Percentiles rank a stretch among this genome's conserved stretches.
phyloP scores from a whole-genome alignment of 1,140 invertebrate species.

The Samia ricini region DNA sequence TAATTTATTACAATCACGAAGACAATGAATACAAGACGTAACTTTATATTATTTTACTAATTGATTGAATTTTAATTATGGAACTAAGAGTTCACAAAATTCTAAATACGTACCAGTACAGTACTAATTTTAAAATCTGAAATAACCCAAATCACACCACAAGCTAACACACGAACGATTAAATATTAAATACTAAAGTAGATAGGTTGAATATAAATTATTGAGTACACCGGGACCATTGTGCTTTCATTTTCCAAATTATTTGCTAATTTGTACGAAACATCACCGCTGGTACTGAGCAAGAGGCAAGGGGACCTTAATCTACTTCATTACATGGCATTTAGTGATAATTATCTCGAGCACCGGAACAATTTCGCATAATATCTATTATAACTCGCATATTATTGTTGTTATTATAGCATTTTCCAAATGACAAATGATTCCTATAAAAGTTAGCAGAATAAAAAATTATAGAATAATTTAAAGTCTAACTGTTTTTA shows the following conservation, averaged over 20 bases:
- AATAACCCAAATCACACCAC: conserved; percentile 25
- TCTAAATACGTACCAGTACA: background rate
- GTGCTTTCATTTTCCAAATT: conserved; percentile 55
- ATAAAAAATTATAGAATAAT: no score
- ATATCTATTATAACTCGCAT: conserved; percentile 13
- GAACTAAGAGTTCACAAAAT: background rate
- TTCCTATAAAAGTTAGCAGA: no score
- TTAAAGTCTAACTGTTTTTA: no score
- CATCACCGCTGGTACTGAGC: conserved; percentile 34
- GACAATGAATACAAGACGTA: no score
- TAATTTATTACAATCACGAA: no score
- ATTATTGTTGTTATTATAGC: background rate
- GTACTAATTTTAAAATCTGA: conserved; percentile 10
- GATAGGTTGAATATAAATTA: conserved; percentile 29
- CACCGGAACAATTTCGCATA: conserved; percentile 37
- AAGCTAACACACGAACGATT: conserved; percentile 26
- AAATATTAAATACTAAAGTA: conserved; percentile 18
- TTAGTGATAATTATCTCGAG: conserved; percentile 53
- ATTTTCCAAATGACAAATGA: background rate
- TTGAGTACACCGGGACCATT: conserved; percentile 23
- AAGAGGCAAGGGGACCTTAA: conserved; percentile 43
- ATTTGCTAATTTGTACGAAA: conserved; percentile 60
- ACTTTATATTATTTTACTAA: no score
- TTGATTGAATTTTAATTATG: background rate
- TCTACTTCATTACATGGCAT: conserved; percentile 49